phyloP scores from a whole-genome alignment of 2,797 vertebrate genomes.

The Aldrovandia affinis region DNA sequence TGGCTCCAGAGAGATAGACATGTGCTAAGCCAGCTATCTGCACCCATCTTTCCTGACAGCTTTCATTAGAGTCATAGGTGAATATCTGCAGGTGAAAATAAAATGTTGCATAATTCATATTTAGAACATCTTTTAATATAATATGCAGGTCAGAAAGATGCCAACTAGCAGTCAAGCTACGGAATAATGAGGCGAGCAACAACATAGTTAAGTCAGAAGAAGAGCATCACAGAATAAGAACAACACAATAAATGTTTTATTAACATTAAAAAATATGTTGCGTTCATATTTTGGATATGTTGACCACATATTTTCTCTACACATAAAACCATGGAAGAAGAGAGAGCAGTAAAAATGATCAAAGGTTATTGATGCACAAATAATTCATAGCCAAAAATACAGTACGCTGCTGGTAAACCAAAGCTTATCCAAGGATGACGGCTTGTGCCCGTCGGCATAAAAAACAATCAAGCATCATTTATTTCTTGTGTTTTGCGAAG shows the following conservation, averaged over 20 bases:
- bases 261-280: too few species aligned
- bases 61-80: not conserved
- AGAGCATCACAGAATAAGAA: not conserved
- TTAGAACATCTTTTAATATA: not conserved
- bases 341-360: too few species aligned
- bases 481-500: not conserved
- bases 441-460: not conserved
- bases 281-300: too few species aligned
- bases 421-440: too few species aligned
- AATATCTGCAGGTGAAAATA: not conserved
- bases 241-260: too few species aligned
- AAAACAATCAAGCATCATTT: conserved; percentile 9
- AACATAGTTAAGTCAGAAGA: not conserved
- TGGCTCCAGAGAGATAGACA: not conserved
- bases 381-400: too few species aligned
- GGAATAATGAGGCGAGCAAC: not conserved
- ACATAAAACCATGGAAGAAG: not conserved
- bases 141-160: not conserved
- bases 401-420: too few species aligned
- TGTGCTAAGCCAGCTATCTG: not conserved
- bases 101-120: not conserved
- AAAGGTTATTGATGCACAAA: too few species aligned
- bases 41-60: not conserved
- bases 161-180: not conserved
- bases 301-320: not conserved